Evolutionary conservation across 2,113 vertebrate genomes (phyloP).

Genomic region (Thomomys bottae): DNA sequence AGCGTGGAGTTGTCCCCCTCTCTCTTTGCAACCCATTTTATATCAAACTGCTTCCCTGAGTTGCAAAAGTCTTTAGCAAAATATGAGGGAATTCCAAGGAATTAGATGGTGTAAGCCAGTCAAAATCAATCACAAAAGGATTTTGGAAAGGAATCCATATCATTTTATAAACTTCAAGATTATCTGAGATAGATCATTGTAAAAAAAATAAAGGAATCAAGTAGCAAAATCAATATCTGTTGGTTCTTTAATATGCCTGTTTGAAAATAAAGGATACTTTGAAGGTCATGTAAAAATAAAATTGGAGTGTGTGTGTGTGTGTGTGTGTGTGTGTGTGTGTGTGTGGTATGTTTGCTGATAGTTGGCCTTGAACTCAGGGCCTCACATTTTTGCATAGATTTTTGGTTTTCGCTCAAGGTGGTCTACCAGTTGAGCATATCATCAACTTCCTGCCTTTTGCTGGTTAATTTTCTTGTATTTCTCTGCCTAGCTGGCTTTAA

Average conservation of each 20-base stretch:
- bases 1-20: neutral
- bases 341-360: neutral
- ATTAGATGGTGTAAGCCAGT: neutral
- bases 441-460: too few relatives aligned
- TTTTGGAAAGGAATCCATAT: conserved; percentile 40
- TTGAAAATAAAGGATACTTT: conserved; percentile 21
- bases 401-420: too few relatives aligned
- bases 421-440: too few relatives aligned
- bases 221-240: neutral
- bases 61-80: neutral
- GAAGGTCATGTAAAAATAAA: conserved; percentile 23
- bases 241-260: neutral
- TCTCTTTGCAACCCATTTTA: neutral
- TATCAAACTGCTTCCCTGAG: neutral
- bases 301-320: neutral
- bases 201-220: neutral
- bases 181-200: conserved; percentile 21
- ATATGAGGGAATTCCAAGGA: neutral
- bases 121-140: neutral
- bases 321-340: neutral
- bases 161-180: neutral
- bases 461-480: too few relatives aligned
- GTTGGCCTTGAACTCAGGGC: too few relatives aligned
- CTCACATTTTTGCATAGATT: too few relatives aligned
- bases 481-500: too few relatives aligned